Base-by-base conservation (phyloP, 2,113 vertebrate genomes). In the Tetrao urogallus region DNA sequence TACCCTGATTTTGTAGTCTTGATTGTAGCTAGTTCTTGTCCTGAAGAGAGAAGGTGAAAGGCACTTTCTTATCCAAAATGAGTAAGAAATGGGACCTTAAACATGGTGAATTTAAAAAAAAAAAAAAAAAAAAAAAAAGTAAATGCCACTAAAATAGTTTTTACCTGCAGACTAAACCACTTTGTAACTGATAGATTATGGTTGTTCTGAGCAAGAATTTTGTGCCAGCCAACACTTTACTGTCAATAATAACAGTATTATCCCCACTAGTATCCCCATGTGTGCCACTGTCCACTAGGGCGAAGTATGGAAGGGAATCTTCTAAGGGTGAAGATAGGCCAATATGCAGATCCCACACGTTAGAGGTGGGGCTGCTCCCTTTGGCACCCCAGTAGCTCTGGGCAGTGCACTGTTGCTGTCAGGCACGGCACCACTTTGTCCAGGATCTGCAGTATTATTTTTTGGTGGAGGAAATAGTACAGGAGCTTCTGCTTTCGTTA, bases 261-360 rank as follows among this genome's bases (percentile, higher is more conserved):
- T 63, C 30, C 18, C 40, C 18, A 0, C 25, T 38, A 66, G 5
- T 30, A 70, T 66, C n/a, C 18, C 40, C 20, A 0, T 21, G 15
- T 70, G 11, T 38, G 34, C 14, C 28, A 4, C 40, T 74, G 38
- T 63, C 60, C 56, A 38, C 65, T 50, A 47, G 45, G 50, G 21
- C 6, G 30, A 25, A 64, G 28, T 63, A 6, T 58, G 40, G 66
- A 89, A 82, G 22, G 38, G 52, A 50, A 36, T 43, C 70, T 77
- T 48, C 40, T 45, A 52, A 45, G 34, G 20, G 20, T 24, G 22
- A 84, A 20, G 64, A 65, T 32, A 38, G n/a, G 57, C 40, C 0
- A 0, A 13, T 38, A 24, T 1, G 4, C 32, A 50, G 34, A 57
- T 14, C 2, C 1, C 8, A 1, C 4, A 3, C 32, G 40, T 40